A percentile compares a stretch with the other conserved stretches of the same genome.
Conservation (phyloP, 2,797 vertebrate species). For the Sparus aurata region DNA sequence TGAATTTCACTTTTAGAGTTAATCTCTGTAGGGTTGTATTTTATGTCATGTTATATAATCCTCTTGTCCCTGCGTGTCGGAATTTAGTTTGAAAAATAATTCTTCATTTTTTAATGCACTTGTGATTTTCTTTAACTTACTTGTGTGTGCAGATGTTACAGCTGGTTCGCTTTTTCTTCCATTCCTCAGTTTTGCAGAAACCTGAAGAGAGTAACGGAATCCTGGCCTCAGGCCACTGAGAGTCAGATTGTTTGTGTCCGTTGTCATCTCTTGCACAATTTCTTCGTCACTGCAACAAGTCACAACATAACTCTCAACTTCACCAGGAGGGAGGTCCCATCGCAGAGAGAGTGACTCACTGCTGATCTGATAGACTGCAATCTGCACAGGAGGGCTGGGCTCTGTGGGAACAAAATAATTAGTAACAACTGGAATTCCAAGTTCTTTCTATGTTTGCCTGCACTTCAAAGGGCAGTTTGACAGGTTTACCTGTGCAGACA, state of each 20-base stretch:
- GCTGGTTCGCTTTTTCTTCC: slow-evolving; percentile 20
- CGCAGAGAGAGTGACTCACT: slow-evolving; percentile 21
- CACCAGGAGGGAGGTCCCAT: slow-evolving; percentile 29
- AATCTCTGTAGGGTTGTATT: too few species aligned
- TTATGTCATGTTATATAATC: too few species aligned
- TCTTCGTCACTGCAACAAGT: not conserved
- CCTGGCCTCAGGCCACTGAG: slow-evolving; percentile 32
- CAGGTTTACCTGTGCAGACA: too few species aligned
- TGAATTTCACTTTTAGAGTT: too few species aligned
- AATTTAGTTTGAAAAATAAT: too few species aligned
- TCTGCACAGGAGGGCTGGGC: not conserved
- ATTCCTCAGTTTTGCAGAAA: slow-evolving; percentile 23
- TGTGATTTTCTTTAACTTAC: slow-evolving; percentile 6
- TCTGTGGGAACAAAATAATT: not conserved
- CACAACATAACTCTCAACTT: slow-evolving; percentile 24
- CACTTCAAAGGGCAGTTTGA: too few species aligned
- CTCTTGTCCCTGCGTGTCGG: too few species aligned
- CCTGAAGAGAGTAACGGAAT: slow-evolving; percentile 41
- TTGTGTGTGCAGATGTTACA: slow-evolving; percentile 13
- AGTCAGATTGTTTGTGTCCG: slow-evolving; percentile 8
- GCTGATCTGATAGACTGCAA: not conserved
- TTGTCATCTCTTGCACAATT: not conserved
- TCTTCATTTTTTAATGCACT: too few species aligned
- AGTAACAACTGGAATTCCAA: too few species aligned
- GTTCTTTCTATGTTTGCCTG: too few species aligned